Evolutionary conservation across 2,113 vertebrate species (phyloP).

Genomic region (Aythya baeri): DNA sequence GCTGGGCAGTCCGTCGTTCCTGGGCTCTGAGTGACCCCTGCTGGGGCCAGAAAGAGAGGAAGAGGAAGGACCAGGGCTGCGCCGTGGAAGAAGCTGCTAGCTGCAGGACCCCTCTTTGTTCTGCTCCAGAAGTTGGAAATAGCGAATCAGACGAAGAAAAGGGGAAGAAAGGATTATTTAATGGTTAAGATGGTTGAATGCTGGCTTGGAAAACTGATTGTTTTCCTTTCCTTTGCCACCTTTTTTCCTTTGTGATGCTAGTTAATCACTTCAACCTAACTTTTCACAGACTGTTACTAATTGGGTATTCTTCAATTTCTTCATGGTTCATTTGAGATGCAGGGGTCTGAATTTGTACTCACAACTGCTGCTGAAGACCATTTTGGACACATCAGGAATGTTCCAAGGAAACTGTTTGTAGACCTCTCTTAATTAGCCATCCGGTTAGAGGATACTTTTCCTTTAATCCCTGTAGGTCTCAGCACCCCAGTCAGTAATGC

Average conservation of each 20-base stretch:
- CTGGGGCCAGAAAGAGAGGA: slow-evolving; percentile 52
- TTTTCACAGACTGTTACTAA: slow-evolving; percentile 73
- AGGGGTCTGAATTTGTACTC: slow-evolving; percentile 57
- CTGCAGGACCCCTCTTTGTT: slow-evolving; percentile 31
- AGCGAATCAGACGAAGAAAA: slow-evolving; percentile 34
- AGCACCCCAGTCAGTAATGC: neutral
- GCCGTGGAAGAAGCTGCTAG: neutral
- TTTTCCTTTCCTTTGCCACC: slow-evolving; percentile 64
- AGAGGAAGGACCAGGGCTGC: neutral
- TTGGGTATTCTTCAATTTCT: slow-evolving; percentile 69
- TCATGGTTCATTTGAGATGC: slow-evolving; percentile 68
- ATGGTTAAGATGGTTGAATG: slow-evolving; percentile 51
- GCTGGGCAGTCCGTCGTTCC: slow-evolving; percentile 27
- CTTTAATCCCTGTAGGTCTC: slow-evolving; percentile 45
- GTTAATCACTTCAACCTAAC: slow-evolving; percentile 68
- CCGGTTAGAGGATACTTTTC: slow-evolving; percentile 51
- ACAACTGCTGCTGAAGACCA: slow-evolving; percentile 44
- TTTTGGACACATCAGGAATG: slow-evolving; percentile 48
- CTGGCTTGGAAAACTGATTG: slow-evolving; percentile 48
- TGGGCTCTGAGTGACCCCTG: slow-evolving; percentile 69
- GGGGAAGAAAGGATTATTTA: slow-evolving; percentile 57
- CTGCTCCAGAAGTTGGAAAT: slow-evolving; percentile 18
- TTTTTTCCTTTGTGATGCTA: slow-evolving; percentile 57
- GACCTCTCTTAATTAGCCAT: slow-evolving; percentile 54
- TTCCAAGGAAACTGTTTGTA: slow-evolving; percentile 53